Percentiles rank a stretch among this genome's conserved stretches.
These are phyloP conservation scores for Steinernema feltiae DNA, from an alignment of 1,140 invertebrate species.

Conservation along the genomic window DNA sequence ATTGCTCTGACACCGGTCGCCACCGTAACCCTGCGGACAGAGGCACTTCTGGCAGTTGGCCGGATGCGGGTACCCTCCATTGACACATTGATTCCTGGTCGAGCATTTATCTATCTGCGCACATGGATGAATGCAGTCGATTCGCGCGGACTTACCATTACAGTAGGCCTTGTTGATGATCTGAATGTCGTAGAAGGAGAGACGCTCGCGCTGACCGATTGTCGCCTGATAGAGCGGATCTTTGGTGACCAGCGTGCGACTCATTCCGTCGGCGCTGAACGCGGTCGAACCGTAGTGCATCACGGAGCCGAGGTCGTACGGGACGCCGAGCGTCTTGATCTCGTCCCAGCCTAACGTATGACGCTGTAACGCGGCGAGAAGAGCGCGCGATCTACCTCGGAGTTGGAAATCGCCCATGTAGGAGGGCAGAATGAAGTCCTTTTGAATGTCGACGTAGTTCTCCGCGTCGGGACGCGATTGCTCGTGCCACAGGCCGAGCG, in stretches of 20 bases:
- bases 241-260: conserved; percentile 44
- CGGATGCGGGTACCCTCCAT: conserved; percentile 57
- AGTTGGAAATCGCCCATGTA: conserved; percentile 52
- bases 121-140: conserved; percentile 21
- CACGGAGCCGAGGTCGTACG: conserved; percentile 60
- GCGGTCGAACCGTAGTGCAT: conserved; percentile 62
- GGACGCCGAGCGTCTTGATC: conserved; percentile 56
- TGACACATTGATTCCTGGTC: conserved; percentile 33
- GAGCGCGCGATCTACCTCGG: conserved; percentile 29
- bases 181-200: conserved; percentile 50
- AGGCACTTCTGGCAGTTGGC: conserved; percentile 46
- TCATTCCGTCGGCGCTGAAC: conserved; percentile 48
- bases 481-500: conserved; percentile 60
- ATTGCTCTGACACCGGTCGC: conserved; percentile 46
- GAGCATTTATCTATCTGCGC: conserved; percentile 48
- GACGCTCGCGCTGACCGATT: conserved; percentile 51
- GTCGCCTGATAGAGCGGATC: conserved; percentile 47
- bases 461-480: conserved; percentile 59
- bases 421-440: conserved; percentile 57
- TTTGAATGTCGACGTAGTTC: conserved; percentile 50
- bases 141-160: conserved; percentile 29
- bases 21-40: conserved; percentile 55
- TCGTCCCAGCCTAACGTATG: conserved; percentile 42
- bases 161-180: conserved; percentile 55
- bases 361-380: conserved; percentile 15